These are phyloP conservation scores for Oscheius myriophilus DNA, from an alignment of 2,888 invertebrate genomes.

Conservation along the genomic window DNA sequence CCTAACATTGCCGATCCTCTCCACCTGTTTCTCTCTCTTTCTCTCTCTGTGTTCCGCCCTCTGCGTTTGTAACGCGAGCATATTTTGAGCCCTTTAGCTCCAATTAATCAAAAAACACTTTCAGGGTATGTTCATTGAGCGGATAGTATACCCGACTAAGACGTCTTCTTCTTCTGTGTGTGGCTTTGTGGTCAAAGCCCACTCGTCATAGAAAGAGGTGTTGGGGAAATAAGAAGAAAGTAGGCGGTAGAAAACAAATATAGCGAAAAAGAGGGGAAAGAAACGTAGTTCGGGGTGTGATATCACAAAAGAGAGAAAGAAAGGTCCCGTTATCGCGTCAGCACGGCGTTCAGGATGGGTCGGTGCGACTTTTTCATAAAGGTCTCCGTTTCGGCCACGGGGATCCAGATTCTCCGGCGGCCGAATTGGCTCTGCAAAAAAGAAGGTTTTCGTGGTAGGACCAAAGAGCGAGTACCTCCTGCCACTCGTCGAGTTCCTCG, in stretches of 20 bases:
- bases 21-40: too few relatives aligned
- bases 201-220: background rate
- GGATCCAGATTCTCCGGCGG: slow-evolving; percentile 61
- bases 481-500: slow-evolving; percentile 62
- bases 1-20: too few relatives aligned
- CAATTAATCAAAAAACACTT: too few relatives aligned
- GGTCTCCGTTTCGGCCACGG: slow-evolving; percentile 47
- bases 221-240: background rate
- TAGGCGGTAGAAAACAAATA: background rate
- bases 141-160: too few relatives aligned
- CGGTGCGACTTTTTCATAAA: slow-evolving; percentile 55
- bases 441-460: background rate
- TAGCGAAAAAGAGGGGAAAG: background rate
- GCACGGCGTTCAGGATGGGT: slow-evolving; percentile 41
- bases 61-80: too few relatives aligned
- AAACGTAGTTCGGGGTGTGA: background rate
- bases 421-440: slow-evolving; percentile 46
- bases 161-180: too few relatives aligned
- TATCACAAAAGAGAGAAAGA: slow-evolving; percentile 4
- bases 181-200: too few relatives aligned
- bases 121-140: too few relatives aligned
- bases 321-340: slow-evolving; percentile 25
- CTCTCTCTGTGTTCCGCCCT: too few relatives aligned
- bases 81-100: too few relatives aligned
- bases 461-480: slow-evolving; percentile 42